phyloP scores from a whole-genome alignment of 2,797 vertebrate species.

The Hafferia zeledoni region DNA sequence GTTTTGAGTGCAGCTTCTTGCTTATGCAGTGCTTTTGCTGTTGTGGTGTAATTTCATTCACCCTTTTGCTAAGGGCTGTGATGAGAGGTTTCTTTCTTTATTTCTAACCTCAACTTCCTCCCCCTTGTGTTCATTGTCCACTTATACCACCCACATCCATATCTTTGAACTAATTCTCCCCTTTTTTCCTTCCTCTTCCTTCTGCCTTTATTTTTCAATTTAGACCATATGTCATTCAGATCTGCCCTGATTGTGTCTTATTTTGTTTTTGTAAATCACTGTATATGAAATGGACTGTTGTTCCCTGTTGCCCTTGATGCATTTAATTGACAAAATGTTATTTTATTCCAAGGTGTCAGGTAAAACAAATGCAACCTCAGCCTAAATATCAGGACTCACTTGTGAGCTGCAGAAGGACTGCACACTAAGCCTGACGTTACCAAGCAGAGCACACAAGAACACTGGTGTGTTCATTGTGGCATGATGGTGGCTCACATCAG shows the following conservation, averaged over 20 bases:
- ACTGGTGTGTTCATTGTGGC: neutral
- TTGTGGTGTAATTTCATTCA: neutral
- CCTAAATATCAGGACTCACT: neutral
- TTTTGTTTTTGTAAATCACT: neutral
- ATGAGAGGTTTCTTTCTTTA: neutral
- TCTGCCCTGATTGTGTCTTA: neutral
- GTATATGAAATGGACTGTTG: neutral
- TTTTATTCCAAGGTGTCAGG: neutral
- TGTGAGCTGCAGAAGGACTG: neutral
- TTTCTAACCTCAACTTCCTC: neutral
- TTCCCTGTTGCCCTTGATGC: neutral
- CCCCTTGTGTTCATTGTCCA: neutral
- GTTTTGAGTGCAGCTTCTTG: neutral
- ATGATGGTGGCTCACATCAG: neutral
- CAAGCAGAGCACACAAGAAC: neutral
- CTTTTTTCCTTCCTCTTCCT: neutral
- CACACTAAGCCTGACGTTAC: neutral
- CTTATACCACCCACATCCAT: neutral
- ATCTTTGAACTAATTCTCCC: neutral
- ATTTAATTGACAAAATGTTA: neutral
- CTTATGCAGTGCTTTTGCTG: neutral
- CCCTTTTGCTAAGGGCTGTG: neutral
- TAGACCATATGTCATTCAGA: neutral
- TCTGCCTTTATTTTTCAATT: neutral
- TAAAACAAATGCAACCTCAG: neutral